phyloP scores from a whole-genome alignment of 1,140 invertebrate genomes.

The Atta texana region DNA sequence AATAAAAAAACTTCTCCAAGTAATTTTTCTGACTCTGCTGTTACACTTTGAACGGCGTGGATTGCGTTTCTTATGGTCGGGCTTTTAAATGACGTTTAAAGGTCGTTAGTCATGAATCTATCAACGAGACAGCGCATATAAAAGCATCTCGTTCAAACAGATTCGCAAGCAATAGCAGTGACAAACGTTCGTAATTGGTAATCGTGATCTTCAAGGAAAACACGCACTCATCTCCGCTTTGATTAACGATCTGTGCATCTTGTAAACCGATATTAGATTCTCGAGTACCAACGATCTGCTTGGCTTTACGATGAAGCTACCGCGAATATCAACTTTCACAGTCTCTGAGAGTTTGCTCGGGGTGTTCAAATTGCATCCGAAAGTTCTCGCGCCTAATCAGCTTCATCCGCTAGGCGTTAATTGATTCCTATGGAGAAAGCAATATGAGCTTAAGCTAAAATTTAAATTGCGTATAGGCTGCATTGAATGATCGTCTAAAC shows the following conservation, averaged over 20 bases:
- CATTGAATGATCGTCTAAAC: not conserved
- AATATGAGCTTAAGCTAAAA: constrained; percentile 33
- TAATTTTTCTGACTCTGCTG: not conserved
- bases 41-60: not conserved
- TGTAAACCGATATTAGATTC: constrained; percentile 2
- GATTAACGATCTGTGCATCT: constrained; percentile 27
- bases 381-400: constrained; percentile 51
- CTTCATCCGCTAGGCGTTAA: constrained; percentile 24
- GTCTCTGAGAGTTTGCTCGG: constrained; percentile 21
- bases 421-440: constrained; percentile 34
- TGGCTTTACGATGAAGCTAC: not conserved
- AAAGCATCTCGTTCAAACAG: not conserved
- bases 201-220: constrained; percentile 39
- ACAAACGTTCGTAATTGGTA: constrained; percentile 37
- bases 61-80: not conserved
- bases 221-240: constrained; percentile 23
- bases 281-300: not conserved
- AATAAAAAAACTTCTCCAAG: not conserved
- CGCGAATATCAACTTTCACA: constrained; percentile 40
- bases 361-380: constrained; percentile 29
- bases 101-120: constrained; percentile 45
- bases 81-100: constrained; percentile 32
- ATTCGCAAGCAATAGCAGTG: constrained; percentile 1
- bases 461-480: constrained; percentile 22
- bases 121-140: constrained; percentile 29